Base-by-base conservation (phyloP, 2,113 vertebrate species). In the Lichenostomus cassidix region DNA sequence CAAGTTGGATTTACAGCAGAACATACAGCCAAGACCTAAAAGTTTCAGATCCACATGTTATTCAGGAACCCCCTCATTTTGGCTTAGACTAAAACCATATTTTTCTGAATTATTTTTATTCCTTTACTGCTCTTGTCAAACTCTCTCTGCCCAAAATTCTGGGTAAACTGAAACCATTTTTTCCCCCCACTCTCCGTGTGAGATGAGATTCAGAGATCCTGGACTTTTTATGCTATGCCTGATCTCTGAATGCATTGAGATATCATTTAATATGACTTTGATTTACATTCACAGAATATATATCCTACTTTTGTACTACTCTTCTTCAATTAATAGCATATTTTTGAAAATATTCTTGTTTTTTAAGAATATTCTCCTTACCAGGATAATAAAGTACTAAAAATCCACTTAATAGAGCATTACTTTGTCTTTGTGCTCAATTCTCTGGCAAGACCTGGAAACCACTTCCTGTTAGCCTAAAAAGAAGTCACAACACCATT, bases 171-270 rank as follows among this genome's bases (percentile, higher is more conserved):
- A 62, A 50, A n/a, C 1, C 5, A 12, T n/a, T 28, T 37, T 15
- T 10, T 2, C 1, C 2, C 3, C 2, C 2, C 5, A 10, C 2
- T 0, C 0, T 5, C 5, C 7, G 24, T 4, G 25, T 56, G 9
- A 78, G 27, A 68, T 44, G 15, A 27, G 3, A 2, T 15, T 70
- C 4, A 15, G n/a, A 46, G 20, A 52, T 37, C 7, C 58, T 10
- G 14, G 5, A 11, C 12, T 8, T 70, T 56, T 62, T 7, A 39
- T 7, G 8, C 8, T 35, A 0, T 31, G 2, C 53, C n/a, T 59
- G 31, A 63, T 44, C 19, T 60, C 19, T 21, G 49, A 49, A n/a
- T 73, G 4, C 27, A 33, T 33, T 49, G 16, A 58, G 13, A 69
- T 2, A 42, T 39, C 3, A 47, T 44, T 63, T 81, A 5, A 11